These are phyloP conservation scores for Brachyhypopomus occidentalis DNA, from an alignment of 2,113 vertebrate genomes.

Conservation along the genomic window DNA sequence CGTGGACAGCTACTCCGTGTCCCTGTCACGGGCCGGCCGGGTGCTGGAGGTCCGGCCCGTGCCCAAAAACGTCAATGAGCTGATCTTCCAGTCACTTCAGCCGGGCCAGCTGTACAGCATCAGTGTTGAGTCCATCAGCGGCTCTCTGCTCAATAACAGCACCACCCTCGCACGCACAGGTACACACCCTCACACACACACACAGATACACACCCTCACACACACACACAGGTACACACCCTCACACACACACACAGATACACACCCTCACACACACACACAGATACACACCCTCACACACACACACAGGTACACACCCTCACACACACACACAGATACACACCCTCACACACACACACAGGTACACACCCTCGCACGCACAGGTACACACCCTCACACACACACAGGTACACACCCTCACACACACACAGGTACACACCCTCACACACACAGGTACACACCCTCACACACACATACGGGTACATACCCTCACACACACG, in stretches of 20 bases:
- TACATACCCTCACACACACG: too few species aligned
- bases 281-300: neutral
- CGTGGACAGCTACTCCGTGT: conserved; percentile 85
- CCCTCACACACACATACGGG: too few species aligned
- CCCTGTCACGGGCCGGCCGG: conserved; percentile 70
- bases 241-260: neutral
- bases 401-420: too few species aligned
- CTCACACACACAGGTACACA: neutral
- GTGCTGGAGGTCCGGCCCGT: conserved; percentile 74
- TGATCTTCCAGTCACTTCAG: conserved; percentile 81
- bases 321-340: neutral
- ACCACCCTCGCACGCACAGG: conserved; percentile 81
- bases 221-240: neutral
- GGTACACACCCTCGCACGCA: neutral
- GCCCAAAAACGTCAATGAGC: conserved; percentile 81
- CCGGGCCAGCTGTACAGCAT: conserved; percentile 85
- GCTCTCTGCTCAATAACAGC: conserved; percentile 82
- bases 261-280: neutral
- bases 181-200: conserved; percentile 59
- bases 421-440: neutral
- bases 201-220: neutral
- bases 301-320: neutral
- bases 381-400: too few species aligned
- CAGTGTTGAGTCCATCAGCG: conserved; percentile 82
- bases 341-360: neutral